Base-by-base conservation (phyloP, 2,797 vertebrate species). In the Smutsia temminckii region DNA sequence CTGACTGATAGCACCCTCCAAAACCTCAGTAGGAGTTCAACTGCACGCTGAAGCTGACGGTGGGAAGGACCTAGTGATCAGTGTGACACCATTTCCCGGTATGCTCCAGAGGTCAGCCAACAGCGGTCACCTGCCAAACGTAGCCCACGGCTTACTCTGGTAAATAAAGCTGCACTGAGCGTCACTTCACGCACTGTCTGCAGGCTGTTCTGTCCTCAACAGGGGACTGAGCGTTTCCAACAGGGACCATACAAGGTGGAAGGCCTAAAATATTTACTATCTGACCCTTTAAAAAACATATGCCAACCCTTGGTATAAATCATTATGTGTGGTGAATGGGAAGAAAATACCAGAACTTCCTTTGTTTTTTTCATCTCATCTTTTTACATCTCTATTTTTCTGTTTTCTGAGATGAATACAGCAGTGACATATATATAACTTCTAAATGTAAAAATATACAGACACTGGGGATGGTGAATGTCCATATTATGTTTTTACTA, bases 371-470 rank as follows among this genome's bases (percentile, higher is more conserved):
- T 85, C 46, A 71, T 63, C 72, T 71, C 12, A 74, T 51, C 51
- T 83, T 93, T 95, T 80, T 13, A 37, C 95, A 78, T 20, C 68
- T 61, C 32, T 81, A 71, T 77, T 94, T 93, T 49, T 89, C 53
- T 51, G 17, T 85, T 92, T 92, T 63, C 40, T 90, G 95, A 74
- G 25, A 79, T 87, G 51, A 88, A 77, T n/a, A 89, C 2, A 84
- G 59, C 4, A 92, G 40, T 61, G n/a, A 88, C 13, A 83, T 7
- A 57, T 7, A 57, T 18, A 55, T 72, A 94, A 59, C 64, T 61
- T 84, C 75, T 91, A 84, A 91, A 95, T 27, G 75, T 66, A 46
- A 85, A 96, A 83, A 92, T 57, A 16, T 61, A 69, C 5, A 92
- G 55, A 92, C 9, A 91, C 1, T 71, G 29, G 7, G 32, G 34